Percentiles rank a stretch among this genome's conserved stretches.
Evolutionary conservation across 92 coral and sea anemone genomes (phyloP).

Genomic region (Actinostola sp.): DNA sequence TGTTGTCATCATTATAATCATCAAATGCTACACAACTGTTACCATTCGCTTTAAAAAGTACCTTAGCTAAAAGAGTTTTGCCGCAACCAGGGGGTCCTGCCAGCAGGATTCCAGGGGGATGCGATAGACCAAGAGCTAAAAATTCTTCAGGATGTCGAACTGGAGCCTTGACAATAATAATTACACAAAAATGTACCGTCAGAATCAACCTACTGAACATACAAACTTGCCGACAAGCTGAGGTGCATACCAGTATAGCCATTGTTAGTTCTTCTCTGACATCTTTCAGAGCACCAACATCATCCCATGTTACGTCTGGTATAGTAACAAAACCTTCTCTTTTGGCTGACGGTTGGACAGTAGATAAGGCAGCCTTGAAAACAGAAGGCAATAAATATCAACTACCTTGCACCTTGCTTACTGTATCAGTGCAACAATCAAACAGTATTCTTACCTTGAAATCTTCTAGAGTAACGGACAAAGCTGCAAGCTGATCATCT

Average conservation of each 20-base stretch:
- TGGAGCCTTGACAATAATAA: slow-evolving; percentile 66
- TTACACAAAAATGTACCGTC: too few species aligned
- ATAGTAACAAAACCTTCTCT: slow-evolving; percentile 98
- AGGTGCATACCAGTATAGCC: slow-evolving; percentile 85
- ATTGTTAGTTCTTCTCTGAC: slow-evolving; percentile 88
- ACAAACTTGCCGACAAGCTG: too few species aligned
- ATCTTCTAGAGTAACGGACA: slow-evolving; percentile 72
- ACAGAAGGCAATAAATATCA: background rate
- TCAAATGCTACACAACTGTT: too few species aligned
- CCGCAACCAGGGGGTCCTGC: slow-evolving; percentile 99
- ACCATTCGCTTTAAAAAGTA: background rate
- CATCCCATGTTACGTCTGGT: slow-evolving; percentile 96
- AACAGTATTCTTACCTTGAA: slow-evolving; percentile 47
- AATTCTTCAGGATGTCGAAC: slow-evolving; percentile 94
- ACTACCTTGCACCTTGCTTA: too few species aligned
- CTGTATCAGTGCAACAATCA: background rate
- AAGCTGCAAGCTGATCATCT: slow-evolving; percentile 64
- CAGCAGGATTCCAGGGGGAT: slow-evolving; percentile 96
- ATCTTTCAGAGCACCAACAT: slow-evolving; percentile 91
- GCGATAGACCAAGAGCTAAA: slow-evolving; percentile 87
- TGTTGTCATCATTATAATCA: too few species aligned
- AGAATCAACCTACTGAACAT: too few species aligned
- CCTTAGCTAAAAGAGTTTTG: slow-evolving; percentile 96
- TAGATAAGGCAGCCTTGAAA: slow-evolving; percentile 71
- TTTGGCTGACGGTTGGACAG: slow-evolving; percentile 97